A percentile compares a stretch with the other conserved stretches of the same genome.
Evolutionary conservation across 2,797 vertebrate species (phyloP).

Genomic region (Sebastes cheni): DNA sequence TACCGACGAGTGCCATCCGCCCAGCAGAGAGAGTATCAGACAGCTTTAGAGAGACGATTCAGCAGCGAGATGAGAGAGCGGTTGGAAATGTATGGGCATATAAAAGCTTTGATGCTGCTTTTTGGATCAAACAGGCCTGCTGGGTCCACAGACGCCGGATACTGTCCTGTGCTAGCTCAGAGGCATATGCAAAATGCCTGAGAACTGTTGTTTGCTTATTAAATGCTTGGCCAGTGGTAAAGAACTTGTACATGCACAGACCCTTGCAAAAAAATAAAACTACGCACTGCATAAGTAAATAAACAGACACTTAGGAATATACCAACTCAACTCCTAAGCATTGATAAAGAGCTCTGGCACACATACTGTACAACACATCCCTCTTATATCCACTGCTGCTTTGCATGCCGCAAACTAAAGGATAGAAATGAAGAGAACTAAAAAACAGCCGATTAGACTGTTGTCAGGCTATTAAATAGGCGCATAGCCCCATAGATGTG

Average conservation of each 20-base stretch:
- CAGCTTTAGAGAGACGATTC: slow-evolving; percentile 52
- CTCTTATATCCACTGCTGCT: background rate
- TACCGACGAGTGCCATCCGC: slow-evolving; percentile 51
- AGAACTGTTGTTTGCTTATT: slow-evolving; percentile 28
- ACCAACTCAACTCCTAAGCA: background rate
- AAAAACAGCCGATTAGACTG: too few species aligned
- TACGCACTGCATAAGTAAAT: background rate
- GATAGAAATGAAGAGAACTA: background rate
- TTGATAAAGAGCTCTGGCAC: background rate
- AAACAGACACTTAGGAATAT: background rate
- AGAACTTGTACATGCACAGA: background rate
- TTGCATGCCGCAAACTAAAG: background rate
- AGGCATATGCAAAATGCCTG: slow-evolving; percentile 8
- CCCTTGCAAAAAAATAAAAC: background rate
- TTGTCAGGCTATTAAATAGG: too few species aligned
- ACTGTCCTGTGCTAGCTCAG: too few species aligned
- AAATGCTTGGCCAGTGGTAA: slow-evolving; percentile 17
- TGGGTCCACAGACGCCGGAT: too few species aligned
- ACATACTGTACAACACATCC: background rate
- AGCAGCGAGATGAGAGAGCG: slow-evolving; percentile 51
- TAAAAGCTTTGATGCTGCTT: background rate
- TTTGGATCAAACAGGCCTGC: too few species aligned
- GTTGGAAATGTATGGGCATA: slow-evolving; percentile 46
- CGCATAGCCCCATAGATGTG: too few species aligned
- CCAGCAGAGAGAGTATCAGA: slow-evolving; percentile 50